Base-by-base conservation (phyloP, 2,797 vertebrate genomes). In the Falco biarmicus region DNA sequence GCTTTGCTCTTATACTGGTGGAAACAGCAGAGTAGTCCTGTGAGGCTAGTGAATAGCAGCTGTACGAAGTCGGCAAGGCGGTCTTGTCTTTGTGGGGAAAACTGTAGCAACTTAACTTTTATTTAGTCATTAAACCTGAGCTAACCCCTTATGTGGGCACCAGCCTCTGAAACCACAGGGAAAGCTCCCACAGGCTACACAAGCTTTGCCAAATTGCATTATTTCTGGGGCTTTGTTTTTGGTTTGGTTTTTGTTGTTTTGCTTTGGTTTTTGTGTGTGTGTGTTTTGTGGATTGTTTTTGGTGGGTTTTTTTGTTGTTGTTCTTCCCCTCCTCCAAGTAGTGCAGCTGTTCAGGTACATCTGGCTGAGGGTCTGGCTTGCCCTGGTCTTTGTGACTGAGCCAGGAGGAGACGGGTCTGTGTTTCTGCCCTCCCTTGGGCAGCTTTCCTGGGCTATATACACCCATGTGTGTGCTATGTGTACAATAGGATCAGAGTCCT, bases 401-500 rank as follows among this genome's bases (percentile, higher is more conserved):
- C 16, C 3, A 0, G 60, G 54, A 77, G n/a, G 45, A 69, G 65
- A 25, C 17, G 20, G 9, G 8, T 63, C 18, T n/a, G 32, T 13
- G 29, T 66, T n/a, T 56, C 18, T 79, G 39, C 21, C 41, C 41
- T 73, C 8, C 21, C 11, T 39, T 56, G 43, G 31, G 22, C 32
- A 20, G 29, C 22, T 37, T 76, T 47, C 21, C 10, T 61, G 47
- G 31, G 31, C 47, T 51, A 1, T 11, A 18, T 8, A 2, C 0
- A 2, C 1, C 1, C 5, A 9, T 25, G 13, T 9, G 9, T 10
- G 13, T 54, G 12, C 12, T 18, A 20, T 31, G 18, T 11, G 19
- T 65, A n/a, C 14, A 45, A 18, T 4, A 79, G 29, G 26, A 68
- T 19, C 24, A 1, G 25, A 71, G n/a, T 5, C 4, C 28, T 66